Evolutionary conservation across 1,140 invertebrate species (phyloP).

Genomic region (Drosophila melanica): DNA sequence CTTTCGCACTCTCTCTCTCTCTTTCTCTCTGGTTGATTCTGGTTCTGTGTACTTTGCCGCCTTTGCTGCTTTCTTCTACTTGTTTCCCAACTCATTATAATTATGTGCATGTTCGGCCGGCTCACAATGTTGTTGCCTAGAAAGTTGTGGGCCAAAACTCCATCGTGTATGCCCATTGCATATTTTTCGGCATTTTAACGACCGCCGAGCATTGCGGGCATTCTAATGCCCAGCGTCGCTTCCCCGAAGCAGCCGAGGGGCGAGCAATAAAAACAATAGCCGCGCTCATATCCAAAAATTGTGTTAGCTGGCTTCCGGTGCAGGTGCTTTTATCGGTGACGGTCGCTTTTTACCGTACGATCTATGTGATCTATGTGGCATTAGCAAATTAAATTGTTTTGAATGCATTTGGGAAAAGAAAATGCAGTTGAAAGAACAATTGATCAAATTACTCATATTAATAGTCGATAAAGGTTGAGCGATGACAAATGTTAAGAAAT

Average conservation of each 20-base stretch:
- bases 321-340: conserved; percentile 12
- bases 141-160: conserved; percentile 33
- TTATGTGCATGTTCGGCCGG: conserved; percentile 32
- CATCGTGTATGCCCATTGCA: conserved; percentile 35
- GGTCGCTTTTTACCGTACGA: neutral
- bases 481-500: too few relatives aligned
- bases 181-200: conserved; percentile 41
- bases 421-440: neutral
- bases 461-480: too few relatives aligned
- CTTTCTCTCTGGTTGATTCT: neutral
- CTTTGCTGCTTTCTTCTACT: conserved; percentile 21
- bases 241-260: neutral
- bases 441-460: too few relatives aligned
- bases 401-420: neutral
- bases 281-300: conserved; percentile 30
- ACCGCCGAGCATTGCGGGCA: conserved; percentile 38
- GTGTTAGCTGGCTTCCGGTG: conserved; percentile 37
- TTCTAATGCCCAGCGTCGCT: conserved; percentile 36
- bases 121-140: conserved; percentile 13
- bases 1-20: neutral
- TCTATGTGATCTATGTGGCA: conserved; percentile 3
- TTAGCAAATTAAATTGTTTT: neutral
- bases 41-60: conserved; percentile 21
- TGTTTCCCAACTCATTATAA: conserved; percentile 32
- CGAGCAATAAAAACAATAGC: conserved; percentile 27